Conservation (phyloP, 2,113 vertebrate genomes). For the Pelecanoides urinatrix region DNA sequence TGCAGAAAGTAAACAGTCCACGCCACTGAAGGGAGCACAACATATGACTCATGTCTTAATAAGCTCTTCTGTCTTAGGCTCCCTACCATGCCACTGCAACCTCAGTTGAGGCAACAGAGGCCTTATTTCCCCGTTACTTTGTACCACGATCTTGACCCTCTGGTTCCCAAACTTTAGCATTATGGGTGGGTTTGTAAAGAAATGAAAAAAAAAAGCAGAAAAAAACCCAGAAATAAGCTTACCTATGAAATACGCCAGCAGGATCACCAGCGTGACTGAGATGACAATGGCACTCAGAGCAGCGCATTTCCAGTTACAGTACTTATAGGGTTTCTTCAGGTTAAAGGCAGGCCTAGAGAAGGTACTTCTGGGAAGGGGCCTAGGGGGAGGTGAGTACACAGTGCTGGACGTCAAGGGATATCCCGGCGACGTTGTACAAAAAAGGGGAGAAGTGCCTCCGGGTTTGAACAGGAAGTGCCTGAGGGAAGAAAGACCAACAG, state of each 20-base stretch:
- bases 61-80: not conserved
- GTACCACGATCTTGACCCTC: not conserved
- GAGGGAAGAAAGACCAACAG: conserved; percentile 58
- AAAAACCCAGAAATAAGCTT: conserved; percentile 61
- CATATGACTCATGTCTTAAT: not conserved
- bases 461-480: conserved; percentile 99
- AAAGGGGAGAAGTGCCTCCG: conserved; percentile 95
- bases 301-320: conserved; percentile 98
- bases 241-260: conserved; percentile 98
- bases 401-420: conserved; percentile 99
- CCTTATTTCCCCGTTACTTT: not conserved
- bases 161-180: not conserved
- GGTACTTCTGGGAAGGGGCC: conserved; percentile 93
- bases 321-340: conserved; percentile 96
- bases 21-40: not conserved
- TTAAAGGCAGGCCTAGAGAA: conserved; percentile 95
- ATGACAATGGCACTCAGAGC: conserved; percentile 95
- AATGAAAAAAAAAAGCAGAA: not conserved
- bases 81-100: not conserved
- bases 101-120: not conserved
- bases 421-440: conserved; percentile 94
- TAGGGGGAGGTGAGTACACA: conserved; percentile 95
- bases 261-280: conserved; percentile 90
- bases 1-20: not conserved
- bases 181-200: not conserved